Evolutionary conservation across 2,113 vertebrate genomes (phyloP), one percentile per base, ranked within the genome.

Genomic region (Bos indicus): DNA sequence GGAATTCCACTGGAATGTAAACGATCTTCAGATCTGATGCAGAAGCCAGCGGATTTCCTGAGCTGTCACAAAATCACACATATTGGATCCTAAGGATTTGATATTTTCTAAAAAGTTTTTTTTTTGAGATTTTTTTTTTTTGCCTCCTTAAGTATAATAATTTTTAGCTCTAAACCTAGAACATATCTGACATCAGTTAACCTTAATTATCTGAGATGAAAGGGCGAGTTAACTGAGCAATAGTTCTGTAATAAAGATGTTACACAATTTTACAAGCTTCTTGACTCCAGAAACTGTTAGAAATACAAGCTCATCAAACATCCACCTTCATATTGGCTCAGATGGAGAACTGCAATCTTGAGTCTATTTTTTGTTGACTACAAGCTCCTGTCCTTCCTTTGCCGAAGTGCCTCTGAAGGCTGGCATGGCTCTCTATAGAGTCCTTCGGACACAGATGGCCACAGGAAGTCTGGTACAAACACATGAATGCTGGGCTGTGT

Each of bases 1-100:
- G 91, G 98, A 97, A 98, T 99, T 98, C 98, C 98, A 97, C 48
- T 98, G 98, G 98, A 99, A 99, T 98, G 98, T 98, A 98, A 99
- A 99, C 94, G 98, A 92, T 93, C 98, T 98, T 98, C 98, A 98
- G 94, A 97, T 98, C 60, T 60, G 36, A 51, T 95, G 57, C 97
- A 98, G 96, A 98, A 98, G 97, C 98, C 98, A 97, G 89, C 36
- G 90, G 96, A 97, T 96, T 98, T 98, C 96, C 98, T 98, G 94
- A 93, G 96, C 86, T 96, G 94, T 74, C 85, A 90, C 81, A 62
- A 88, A 94, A 67, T 81, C 30, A 9, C 77, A 51, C 74, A 17
- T 23, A 48, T 48, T 82, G 16, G 26, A 60, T 51, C 16, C 43
- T 30, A 71, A 90, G 81, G 40, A 82, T 60, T 90, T 85, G 30